These are phyloP conservation scores for Scomber scombrus DNA, from an alignment of 2,113 vertebrate genomes.

Conservation along the genomic window DNA sequence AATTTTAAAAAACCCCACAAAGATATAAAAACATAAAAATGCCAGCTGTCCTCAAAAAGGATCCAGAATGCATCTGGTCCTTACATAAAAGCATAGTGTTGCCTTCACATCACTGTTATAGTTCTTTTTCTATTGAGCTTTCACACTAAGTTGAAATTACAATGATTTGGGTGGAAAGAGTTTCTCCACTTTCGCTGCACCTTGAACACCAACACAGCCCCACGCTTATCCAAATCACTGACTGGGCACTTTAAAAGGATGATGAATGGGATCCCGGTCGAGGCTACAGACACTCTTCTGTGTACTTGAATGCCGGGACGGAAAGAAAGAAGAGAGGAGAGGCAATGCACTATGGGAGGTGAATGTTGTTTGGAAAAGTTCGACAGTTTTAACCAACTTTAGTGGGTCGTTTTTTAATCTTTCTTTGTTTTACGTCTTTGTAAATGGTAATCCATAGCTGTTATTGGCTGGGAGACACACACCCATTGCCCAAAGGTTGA, in stretches of 20 bases:
- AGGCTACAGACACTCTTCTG: conserved; percentile 18
- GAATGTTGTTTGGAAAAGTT: neutral
- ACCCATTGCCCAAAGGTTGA: too few species aligned
- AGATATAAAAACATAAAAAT: neutral
- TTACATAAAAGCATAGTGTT: conserved; percentile 25
- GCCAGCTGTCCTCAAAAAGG: conserved; percentile 24
- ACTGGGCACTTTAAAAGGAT: conserved; percentile 49
- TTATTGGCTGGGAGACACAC: too few species aligned
- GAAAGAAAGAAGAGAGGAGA: neutral
- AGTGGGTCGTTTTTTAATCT: neutral
- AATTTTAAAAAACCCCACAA: too few species aligned
- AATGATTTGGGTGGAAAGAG: conserved; percentile 4
- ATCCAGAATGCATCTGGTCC: conserved; percentile 27
- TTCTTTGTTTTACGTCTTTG: neutral
- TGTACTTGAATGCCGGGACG: conserved; percentile 1
- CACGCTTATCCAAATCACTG: conserved; percentile 12
- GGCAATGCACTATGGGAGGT: neutral
- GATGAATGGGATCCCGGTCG: conserved; percentile 28
- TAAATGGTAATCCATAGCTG: neutral
- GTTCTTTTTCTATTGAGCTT: conserved; percentile 5
- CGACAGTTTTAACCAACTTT: neutral
- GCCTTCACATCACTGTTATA: conserved; percentile 21
- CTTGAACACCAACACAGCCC: neutral
- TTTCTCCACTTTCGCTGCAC: conserved; percentile 19
- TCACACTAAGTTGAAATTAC: conserved; percentile 6